These are phyloP conservation scores for Casuarius casuarius DNA, from an alignment of 2,113 vertebrate genomes.

Conservation along the genomic window DNA sequence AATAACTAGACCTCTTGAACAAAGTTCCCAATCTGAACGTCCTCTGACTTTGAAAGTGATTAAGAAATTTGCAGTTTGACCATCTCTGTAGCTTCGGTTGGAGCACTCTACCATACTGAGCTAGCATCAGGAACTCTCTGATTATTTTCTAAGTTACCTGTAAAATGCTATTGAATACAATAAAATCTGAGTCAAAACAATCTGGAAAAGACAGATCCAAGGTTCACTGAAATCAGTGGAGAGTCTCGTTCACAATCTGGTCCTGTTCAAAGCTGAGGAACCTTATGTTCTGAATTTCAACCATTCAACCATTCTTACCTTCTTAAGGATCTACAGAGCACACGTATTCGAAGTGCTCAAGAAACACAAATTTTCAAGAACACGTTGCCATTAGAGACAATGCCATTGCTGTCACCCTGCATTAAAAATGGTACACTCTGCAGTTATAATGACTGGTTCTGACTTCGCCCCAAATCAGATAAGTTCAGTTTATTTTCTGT, in stretches of 20 bases:
- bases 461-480: background rate
- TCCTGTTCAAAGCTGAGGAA: background rate
- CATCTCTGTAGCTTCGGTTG: background rate
- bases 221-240: background rate
- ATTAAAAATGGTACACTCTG: background rate
- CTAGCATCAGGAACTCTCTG: background rate
- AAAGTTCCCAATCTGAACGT: background rate
- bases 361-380: background rate
- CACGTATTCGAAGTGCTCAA: background rate
- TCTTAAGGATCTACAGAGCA: background rate
- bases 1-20: background rate
- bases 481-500: background rate
- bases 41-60: background rate
- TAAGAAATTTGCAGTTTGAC: background rate
- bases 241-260: background rate
- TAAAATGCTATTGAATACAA: background rate
- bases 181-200: accelerated
- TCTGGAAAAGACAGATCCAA: background rate
- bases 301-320: background rate
- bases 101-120: background rate
- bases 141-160: background rate
- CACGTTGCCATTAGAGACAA: background rate
- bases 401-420: background rate
- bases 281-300: background rate
- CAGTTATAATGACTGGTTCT: background rate